Evolutionary conservation across 2,113 vertebrate genomes (phyloP), one percentile per base, ranked within the genome.

Genomic region (Potamarius usumacintae): DNA sequence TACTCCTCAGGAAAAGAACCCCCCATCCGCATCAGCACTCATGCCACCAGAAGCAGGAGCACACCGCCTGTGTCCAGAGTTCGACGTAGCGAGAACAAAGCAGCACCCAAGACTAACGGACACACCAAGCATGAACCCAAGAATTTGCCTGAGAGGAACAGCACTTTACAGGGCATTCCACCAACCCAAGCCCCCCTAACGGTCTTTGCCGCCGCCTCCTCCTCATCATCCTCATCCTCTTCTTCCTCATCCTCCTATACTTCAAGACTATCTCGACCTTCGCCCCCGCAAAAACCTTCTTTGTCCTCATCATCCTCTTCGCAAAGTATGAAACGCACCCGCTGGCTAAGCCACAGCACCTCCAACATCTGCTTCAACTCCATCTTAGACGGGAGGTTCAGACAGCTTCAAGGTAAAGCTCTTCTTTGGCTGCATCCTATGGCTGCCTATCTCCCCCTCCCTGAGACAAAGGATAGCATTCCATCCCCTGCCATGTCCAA

Each of bases 321-420:
- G 85, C 93, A 90, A 83, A 92, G 93, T 78, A 95, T 95, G 93
- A 94, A 90, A 89, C 92, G 91, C 50, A 92, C 94, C 0, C 93
- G 94, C 89, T 94, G 95, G 95, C 92, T 96, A 81, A 96, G 94
- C 90, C 95, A 92, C 90, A 96, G 95, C 92, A 92, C 95, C 91
- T 95, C 95, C 86, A 95, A 96, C 92, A 95, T 95, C 88, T 94
- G 89, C 82, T 95, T 95, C 90, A 95, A 95, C 93, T 94, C 95
- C 88, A 92, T 95, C 91, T 92, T 95, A 89, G 96, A 96, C 8
- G 95, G 96, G 63, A 94, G 96, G 90, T 96, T 96, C 90, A 92
- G 95, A 86, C 95, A 96, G 91, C 85, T 96, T 92, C 96, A 96
- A 96, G 96, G 96, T 96, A 96, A 88, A 85, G 20, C 84, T 53